Percentiles rank a stretch among this genome's conserved stretches.
phyloP scores from a whole-genome alignment of 2,113 vertebrate species.

The Triplophysa tibetana region DNA sequence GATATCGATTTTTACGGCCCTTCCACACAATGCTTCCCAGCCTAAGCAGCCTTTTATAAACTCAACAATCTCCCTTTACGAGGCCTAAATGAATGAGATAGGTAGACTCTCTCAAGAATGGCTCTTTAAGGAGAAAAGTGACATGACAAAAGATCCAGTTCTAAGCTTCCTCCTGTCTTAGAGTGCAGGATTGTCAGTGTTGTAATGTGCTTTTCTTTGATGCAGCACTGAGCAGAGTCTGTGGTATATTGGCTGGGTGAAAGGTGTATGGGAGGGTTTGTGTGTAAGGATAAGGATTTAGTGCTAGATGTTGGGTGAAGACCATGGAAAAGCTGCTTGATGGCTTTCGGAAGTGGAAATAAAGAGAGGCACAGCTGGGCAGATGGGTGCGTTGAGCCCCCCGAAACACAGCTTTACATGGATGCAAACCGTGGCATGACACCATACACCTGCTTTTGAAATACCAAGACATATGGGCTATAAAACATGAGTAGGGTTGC shows the following conservation, averaged over 20 bases:
- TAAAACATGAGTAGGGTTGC: not conserved
- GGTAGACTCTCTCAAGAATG: slow-evolving; percentile 45
- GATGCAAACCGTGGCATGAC: not conserved
- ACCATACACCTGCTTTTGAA: slow-evolving; percentile 5
- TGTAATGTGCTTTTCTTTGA: slow-evolving; percentile 63
- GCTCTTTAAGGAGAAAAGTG: slow-evolving; percentile 40
- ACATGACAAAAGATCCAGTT: slow-evolving; percentile 50
- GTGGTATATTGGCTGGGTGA: not conserved
- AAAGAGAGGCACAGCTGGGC: slow-evolving; percentile 71
- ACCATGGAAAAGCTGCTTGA: slow-evolving; percentile 65
- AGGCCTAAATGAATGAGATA: slow-evolving; percentile 55
- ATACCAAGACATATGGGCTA: slow-evolving; percentile 3
- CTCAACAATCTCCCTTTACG: slow-evolving; percentile 54
- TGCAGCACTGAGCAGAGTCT: slow-evolving; percentile 56
- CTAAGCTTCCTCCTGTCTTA: slow-evolving; percentile 53
- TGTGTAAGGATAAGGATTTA: not conserved
- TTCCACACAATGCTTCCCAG: slow-evolving; percentile 50
- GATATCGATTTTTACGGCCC: slow-evolving; percentile 52
- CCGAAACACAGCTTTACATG: slow-evolving; percentile 36
- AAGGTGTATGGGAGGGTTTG: slow-evolving; percentile 15
- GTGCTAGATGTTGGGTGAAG: slow-evolving; percentile 35
- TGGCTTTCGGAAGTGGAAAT: slow-evolving; percentile 68
- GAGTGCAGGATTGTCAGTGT: slow-evolving; percentile 24
- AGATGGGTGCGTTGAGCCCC: slow-evolving; percentile 59
- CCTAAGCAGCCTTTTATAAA: slow-evolving; percentile 51